phyloP scores from a whole-genome alignment of 30 jellyfish, hydroid and myxozoan genomes.

The Aurelia coerulea region DNA sequence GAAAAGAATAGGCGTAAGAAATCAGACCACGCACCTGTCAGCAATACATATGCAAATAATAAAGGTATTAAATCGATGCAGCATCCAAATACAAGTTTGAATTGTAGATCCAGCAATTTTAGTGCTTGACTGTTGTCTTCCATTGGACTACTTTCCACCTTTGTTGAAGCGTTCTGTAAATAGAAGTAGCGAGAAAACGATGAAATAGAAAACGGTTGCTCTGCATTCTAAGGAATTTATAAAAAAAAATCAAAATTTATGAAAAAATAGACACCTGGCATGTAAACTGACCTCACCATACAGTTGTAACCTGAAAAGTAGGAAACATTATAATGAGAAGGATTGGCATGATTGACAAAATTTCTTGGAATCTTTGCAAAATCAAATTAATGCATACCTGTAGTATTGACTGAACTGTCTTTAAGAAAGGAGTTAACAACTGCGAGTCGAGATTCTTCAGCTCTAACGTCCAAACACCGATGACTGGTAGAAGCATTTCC shows the following conservation, averaged over 20 bases:
- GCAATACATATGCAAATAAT: constrained; percentile 56
- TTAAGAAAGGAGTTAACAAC: constrained; percentile 55
- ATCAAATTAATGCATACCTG: constrained; percentile 37
- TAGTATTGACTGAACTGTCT: constrained; percentile 48
- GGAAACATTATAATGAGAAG: no score
- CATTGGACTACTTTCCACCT: neutral
- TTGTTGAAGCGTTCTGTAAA: constrained; percentile 19
- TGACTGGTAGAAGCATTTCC: constrained; percentile 84
- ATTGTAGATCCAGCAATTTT: constrained; percentile 40
- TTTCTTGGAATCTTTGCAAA: neutral
- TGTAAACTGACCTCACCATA: no score
- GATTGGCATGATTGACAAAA: neutral
- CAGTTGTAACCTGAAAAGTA: no score
- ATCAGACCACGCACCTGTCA: constrained; percentile 34
- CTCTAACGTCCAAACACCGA: constrained; percentile 89
- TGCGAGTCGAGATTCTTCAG: constrained; percentile 70
- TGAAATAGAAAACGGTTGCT: neutral
- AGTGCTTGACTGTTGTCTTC: constrained; percentile 52
- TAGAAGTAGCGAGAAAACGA: neutral
- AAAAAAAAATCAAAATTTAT: no score
- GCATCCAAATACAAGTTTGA: constrained; percentile 50
- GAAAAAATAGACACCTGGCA: no score
- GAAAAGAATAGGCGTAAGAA: no score
- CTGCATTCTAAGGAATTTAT: no score
- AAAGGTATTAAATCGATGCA: constrained; percentile 59